phyloP scores from a whole-genome alignment of 2,113 vertebrate genomes.

The Vanacampus margaritifer region DNA sequence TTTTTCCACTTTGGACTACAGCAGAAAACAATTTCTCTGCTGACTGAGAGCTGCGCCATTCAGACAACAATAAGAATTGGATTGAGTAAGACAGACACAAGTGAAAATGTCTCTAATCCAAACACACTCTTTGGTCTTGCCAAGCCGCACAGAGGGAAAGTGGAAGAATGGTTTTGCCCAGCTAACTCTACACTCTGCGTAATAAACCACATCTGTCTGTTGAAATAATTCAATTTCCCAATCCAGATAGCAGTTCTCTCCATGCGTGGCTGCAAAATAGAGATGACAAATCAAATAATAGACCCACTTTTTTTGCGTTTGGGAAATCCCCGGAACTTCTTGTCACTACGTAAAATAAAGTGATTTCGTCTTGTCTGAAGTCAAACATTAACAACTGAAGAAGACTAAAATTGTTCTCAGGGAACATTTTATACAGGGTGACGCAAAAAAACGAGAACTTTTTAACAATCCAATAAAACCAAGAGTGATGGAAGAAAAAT shows the following conservation, averaged over 20 bases:
- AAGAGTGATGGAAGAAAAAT: too few species aligned
- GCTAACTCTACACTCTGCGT: neutral
- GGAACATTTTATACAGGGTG: too few species aligned
- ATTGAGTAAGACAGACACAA: conserved; percentile 3
- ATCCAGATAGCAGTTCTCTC: conserved; percentile 2
- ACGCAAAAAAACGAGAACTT: too few species aligned
- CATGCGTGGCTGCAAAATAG: neutral
- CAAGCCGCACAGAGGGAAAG: conserved; percentile 19
- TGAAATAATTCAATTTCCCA: neutral
- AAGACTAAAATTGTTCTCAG: conserved; percentile 42
- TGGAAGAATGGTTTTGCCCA: neutral
- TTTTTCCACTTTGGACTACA: neutral
- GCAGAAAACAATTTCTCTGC: conserved; percentile 5
- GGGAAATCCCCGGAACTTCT: conserved; percentile 52
- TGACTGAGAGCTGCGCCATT: neutral
- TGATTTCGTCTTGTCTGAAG: conserved; percentile 55
- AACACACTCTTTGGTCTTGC: conserved; percentile 5
- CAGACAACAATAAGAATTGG: neutral
- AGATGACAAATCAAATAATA: conserved; percentile 18
- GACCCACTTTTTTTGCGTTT: conserved; percentile 24
- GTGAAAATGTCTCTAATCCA: conserved; percentile 3
- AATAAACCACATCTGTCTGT: conserved; percentile 13
- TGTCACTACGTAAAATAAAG: conserved; percentile 38
- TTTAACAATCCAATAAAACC: too few species aligned
- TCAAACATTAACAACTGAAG: conserved; percentile 55